phyloP scores from a whole-genome alignment of 2,888 invertebrate genomes.

The Hofmannophila pseudospretella region DNA sequence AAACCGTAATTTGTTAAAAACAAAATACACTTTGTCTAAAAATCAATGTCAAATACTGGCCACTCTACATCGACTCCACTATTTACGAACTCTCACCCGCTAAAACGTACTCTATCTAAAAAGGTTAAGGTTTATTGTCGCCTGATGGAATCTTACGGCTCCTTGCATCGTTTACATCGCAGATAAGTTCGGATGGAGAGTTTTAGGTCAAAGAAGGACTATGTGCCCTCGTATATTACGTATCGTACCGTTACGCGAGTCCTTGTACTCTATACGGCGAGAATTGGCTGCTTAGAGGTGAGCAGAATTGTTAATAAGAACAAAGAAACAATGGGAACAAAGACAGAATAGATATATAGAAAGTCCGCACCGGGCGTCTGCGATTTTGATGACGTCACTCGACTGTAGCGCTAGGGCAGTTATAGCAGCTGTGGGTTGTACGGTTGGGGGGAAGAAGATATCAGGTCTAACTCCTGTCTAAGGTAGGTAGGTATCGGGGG shows the following conservation, averaged over 20 bases:
- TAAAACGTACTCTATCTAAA: constrained; percentile 16
- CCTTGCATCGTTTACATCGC: constrained; percentile 50
- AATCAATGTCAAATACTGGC: too few species aligned
- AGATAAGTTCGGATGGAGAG: constrained; percentile 60
- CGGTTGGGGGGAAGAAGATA: too few species aligned
- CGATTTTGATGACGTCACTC: too few species aligned
- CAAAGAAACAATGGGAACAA: too few species aligned
- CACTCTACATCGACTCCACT: constrained; percentile 5
- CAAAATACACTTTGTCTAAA: too few species aligned
- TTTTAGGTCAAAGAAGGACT: constrained; percentile 59
- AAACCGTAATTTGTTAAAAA: too few species aligned
- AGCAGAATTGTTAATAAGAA: constrained; percentile 28
- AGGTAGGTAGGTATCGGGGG: too few species aligned
- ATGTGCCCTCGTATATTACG: constrained; percentile 42
- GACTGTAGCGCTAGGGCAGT: too few species aligned
- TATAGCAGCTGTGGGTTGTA: too few species aligned
- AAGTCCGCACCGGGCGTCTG: too few species aligned
- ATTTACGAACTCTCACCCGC: constrained; percentile 9
- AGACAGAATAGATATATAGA: too few species aligned
- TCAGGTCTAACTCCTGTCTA: too few species aligned
- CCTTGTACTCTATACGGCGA: constrained; percentile 27
- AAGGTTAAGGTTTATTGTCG: constrained; percentile 25
- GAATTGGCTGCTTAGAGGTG: constrained; percentile 39
- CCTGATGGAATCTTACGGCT: constrained; percentile 19
- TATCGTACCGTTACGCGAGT: constrained; percentile 30